Evolutionary conservation across 2,797 vertebrate genomes (phyloP), one percentile per base, ranked within the genome.

Genomic region (Anabas testudineus): DNA sequence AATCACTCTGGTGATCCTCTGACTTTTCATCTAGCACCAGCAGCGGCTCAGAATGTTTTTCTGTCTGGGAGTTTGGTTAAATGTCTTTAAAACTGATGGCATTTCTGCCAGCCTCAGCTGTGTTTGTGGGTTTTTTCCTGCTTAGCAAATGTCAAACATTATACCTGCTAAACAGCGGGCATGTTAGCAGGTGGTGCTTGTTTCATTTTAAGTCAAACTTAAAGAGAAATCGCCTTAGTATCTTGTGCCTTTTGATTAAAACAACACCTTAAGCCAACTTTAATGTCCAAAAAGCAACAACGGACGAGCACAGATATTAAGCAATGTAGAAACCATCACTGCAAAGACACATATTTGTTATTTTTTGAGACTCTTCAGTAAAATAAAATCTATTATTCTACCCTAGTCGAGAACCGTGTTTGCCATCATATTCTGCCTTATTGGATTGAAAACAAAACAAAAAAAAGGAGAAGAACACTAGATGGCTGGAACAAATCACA

Each of bases 341-440:
- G 14, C 34, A 26, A 42, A 55, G 9, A 21, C 13, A 3, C 19
- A n/a, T 21, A 28, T 15, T 26, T n/a, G n/a, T n/a, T n/a, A n/a
- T n/a, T 26, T 4, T 39, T 28, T 52, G 14, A 18, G 6, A 45
- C 36, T 24, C 28, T 34, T 62, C 3, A 58, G 16, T 53, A 2
- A 43, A 49, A 18, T 4, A 53, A 53, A 59, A 15, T 36, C 45
- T 21, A 10, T 12, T 18, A n/a, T 7, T 10, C 12, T 46, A 45
- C 13, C 61, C 10, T 28, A 61, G 57, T 52, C 16, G 21, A 26
- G 21, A 65, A 22, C 63, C 18, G 55, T 36, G 32, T 74, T 78
- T 59, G 10, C 32, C 21, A 8, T 48, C 30, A 30, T 36, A 41
- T 64, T 14, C 36, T 2, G 30, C 30, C 39, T 16, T 30, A 32